These are phyloP conservation scores for Pseudoatta argentina DNA, from an alignment of 1,140 invertebrate genomes.

Conservation along the genomic window DNA sequence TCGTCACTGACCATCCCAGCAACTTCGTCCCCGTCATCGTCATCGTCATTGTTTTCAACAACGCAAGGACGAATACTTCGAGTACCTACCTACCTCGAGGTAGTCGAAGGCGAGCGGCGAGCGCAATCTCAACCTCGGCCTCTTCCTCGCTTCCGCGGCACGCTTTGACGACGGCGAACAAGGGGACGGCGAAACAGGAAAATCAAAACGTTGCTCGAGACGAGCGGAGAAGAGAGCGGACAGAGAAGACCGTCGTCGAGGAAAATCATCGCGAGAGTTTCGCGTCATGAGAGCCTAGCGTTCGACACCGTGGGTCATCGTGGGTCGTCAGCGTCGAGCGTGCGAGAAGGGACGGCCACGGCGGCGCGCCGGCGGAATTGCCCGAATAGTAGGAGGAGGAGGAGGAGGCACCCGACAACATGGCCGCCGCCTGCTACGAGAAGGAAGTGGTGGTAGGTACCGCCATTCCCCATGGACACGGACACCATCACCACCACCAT, in stretches of 20 bases:
- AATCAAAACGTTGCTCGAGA: slow-evolving; percentile 60
- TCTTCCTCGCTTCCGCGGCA: background rate
- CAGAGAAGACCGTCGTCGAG: slow-evolving; percentile 35
- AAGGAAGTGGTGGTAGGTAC: slow-evolving; percentile 78
- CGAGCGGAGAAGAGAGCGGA: slow-evolving; percentile 33
- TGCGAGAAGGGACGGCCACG: slow-evolving; percentile 68
- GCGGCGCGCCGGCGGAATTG: slow-evolving; percentile 63
- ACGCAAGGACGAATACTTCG: background rate
- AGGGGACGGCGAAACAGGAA: background rate
- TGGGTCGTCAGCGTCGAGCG: slow-evolving; percentile 66
- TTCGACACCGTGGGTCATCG: slow-evolving; percentile 65
- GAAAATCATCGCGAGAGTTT: slow-evolving; percentile 64
- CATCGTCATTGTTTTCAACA: slow-evolving; percentile 10
- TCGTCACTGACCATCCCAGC: slow-evolving; percentile 16
- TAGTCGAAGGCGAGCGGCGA: slow-evolving; percentile 24
- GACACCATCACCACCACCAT: slow-evolving; percentile 69
- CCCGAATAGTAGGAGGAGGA: slow-evolving; percentile 62
- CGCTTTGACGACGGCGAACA: slow-evolving; percentile 25
- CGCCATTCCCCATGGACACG: slow-evolving; percentile 71
- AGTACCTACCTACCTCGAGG: background rate
- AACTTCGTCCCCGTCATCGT: slow-evolving; percentile 51
- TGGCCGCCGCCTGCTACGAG: slow-evolving; percentile 80
- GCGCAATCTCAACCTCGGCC: background rate
- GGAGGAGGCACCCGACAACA: slow-evolving; percentile 72
- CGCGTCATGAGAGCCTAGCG: slow-evolving; percentile 70